Evolutionary conservation across 2,888 invertebrate genomes (phyloP), one percentile per base, ranked within the genome.

Genomic region (Brachyptera risi): DNA sequence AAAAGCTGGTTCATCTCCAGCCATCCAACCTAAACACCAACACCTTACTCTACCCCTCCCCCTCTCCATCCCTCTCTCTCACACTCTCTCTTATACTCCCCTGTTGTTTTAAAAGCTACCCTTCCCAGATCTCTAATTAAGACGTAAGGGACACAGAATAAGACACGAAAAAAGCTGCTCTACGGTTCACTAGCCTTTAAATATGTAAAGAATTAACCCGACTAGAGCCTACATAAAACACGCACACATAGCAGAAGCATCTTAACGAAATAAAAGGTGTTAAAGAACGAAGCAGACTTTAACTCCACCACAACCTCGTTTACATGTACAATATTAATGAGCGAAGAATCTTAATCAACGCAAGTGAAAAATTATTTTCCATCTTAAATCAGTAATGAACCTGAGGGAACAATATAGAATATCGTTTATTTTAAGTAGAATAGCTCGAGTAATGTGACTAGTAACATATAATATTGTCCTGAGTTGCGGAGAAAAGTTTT

Each of bases 301-400:
- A 19, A 44, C 58, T 58, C 49, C 49, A 50, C 59, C 40, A 26
- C 40, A 51, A 19, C 23, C 40, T 59, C 51, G 40, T 50, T 38
- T 37, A 59, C 51, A 51, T 54, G 35, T 59, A 51, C 59, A 59
- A 59, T 49, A 59, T 59, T 59, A 59, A 59, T 59, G 51, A 31
- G 59, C 51, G 24, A 23, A 59, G 40, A 58, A 24, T 38, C 50
- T 51, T 31, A 51, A 51, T 51, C 50, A 51, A 51, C 26, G 27
- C 24, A 26, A 51, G 50, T 51, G 50, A 51, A 51, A 51, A 51
- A 51, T 51, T 51, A 51, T 51, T 17, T 51, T 51, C 27, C 11
- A 31, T 24, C 31, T 51, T 51, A 27, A 51, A 51, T 51, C 27
- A 51, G 26, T 27, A 51, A 51, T 51, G 50, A 51, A 49, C 50